phyloP scores from a whole-genome alignment of 2,113 vertebrate genomes.

The Tachysurus vachellii region DNA sequence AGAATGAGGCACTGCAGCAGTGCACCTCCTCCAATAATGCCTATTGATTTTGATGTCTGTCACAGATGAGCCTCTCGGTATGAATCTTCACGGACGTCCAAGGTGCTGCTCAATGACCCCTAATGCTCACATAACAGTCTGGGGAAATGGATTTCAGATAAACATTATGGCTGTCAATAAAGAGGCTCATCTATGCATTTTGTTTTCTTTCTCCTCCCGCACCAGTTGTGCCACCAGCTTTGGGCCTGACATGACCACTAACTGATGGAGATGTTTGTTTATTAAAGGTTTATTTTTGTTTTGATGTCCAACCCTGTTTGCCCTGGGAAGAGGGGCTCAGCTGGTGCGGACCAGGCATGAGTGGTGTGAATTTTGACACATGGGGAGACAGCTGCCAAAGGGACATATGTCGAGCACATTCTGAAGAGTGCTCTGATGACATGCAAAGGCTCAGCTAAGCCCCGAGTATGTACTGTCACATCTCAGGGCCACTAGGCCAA shows the following conservation, averaged over 20 bases:
- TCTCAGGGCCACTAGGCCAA: slow-evolving; percentile 26
- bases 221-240: not conserved
- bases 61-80: slow-evolving; percentile 51
- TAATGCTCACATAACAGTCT: slow-evolving; percentile 60
- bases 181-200: slow-evolving; percentile 59
- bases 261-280: slow-evolving; percentile 34
- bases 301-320: slow-evolving; percentile 4
- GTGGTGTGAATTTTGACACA: slow-evolving; percentile 48
- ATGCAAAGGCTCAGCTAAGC: slow-evolving; percentile 22
- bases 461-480: slow-evolving; percentile 11
- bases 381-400: slow-evolving; percentile 53
- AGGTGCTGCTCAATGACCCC: slow-evolving; percentile 56
- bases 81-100: slow-evolving; percentile 48
- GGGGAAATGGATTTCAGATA: slow-evolving; percentile 61
- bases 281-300: slow-evolving; percentile 37
- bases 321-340: slow-evolving; percentile 46
- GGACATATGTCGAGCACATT: slow-evolving; percentile 52
- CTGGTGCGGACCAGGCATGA: slow-evolving; percentile 36
- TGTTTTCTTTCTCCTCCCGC: slow-evolving; percentile 46
- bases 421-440: slow-evolving; percentile 39
- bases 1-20: slow-evolving; percentile 38
- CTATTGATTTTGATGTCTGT: slow-evolving; percentile 60
- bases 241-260: slow-evolving; percentile 21
- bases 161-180: slow-evolving; percentile 57
- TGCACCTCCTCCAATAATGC: slow-evolving; percentile 40